A percentile compares a stretch with the other conserved stretches of the same genome.
Evolutionary conservation across 2,113 vertebrate species (phyloP).

Genomic region (Steatornis caripensis): DNA sequence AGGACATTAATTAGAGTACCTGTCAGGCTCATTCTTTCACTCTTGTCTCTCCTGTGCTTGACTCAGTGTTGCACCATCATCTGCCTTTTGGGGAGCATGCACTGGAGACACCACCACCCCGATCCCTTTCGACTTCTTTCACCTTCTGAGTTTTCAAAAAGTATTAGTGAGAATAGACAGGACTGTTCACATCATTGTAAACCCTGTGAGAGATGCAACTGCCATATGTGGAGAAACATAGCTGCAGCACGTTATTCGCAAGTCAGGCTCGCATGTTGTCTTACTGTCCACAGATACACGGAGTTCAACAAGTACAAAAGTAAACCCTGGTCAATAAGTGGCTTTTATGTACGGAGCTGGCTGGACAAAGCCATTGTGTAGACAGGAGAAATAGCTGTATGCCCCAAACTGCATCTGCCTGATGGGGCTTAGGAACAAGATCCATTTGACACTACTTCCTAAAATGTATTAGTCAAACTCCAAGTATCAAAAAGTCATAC

Average conservation of each 20-base stretch:
- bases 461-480: neutral
- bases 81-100: neutral
- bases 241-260: neutral
- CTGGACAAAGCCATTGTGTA: fast-evolving
- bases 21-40: neutral
- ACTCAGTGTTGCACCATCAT: neutral
- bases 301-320: neutral
- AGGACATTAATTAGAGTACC: neutral
- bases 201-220: neutral
- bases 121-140: neutral
- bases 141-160: neutral
- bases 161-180: neutral
- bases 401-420: neutral
- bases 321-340: neutral
- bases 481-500: neutral
- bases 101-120: neutral
- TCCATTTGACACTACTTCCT: neutral
- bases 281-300: neutral
- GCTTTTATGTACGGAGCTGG: neutral
- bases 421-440: neutral
- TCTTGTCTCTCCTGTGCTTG: neutral
- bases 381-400: neutral
- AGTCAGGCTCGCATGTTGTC: neutral
- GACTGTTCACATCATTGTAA: neutral
- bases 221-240: neutral